phyloP scores from a whole-genome alignment of 2,113 vertebrate species.

The Cryptomyrus ogoouensis region DNA sequence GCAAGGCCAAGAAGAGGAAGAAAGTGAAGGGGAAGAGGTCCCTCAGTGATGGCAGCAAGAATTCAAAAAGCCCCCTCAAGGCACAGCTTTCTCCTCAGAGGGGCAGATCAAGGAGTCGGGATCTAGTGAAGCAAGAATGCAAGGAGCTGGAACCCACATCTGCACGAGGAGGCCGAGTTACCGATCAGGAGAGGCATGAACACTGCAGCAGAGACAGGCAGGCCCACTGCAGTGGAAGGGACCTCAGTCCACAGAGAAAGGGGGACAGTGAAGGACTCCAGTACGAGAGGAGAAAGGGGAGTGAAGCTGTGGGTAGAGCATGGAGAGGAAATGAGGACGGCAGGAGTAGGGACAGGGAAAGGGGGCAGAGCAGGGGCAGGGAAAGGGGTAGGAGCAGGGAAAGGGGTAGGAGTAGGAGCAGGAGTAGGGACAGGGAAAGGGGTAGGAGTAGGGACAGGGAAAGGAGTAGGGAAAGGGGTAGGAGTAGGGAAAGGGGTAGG shows the following conservation, averaged over 20 bases:
- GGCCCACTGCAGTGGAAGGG: slow-evolving; percentile 3
- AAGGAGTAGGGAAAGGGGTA: too few species aligned
- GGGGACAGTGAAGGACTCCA: slow-evolving; percentile 40
- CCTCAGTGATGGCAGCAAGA: slow-evolving; percentile 58
- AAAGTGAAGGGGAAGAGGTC: slow-evolving; percentile 55
- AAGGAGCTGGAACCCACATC: neutral
- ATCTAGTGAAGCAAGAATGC: neutral
- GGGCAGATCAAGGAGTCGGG: slow-evolving; percentile 55
- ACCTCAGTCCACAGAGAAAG: slow-evolving; percentile 21
- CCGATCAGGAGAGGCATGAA: slow-evolving; percentile 51
- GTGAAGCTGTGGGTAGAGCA: neutral
- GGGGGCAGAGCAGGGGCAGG: neutral
- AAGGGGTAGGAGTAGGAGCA: neutral
- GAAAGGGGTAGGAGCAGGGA: neutral
- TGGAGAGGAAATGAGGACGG: neutral
- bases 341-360: neutral
- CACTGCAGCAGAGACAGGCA: slow-evolving; percentile 35
- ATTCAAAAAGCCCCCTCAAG: slow-evolving; percentile 30
- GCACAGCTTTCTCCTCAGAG: slow-evolving; percentile 47
- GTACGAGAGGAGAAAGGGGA: neutral
- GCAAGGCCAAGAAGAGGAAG: slow-evolving; percentile 56
- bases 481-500: neutral
- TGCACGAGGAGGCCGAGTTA: slow-evolving; percentile 23
- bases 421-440: neutral
- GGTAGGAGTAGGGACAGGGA: slow-evolving; percentile 23